These are phyloP conservation scores for Drosophila kokeensis DNA, from an alignment of 2,888 invertebrate genomes.

Conservation along the genomic window DNA sequence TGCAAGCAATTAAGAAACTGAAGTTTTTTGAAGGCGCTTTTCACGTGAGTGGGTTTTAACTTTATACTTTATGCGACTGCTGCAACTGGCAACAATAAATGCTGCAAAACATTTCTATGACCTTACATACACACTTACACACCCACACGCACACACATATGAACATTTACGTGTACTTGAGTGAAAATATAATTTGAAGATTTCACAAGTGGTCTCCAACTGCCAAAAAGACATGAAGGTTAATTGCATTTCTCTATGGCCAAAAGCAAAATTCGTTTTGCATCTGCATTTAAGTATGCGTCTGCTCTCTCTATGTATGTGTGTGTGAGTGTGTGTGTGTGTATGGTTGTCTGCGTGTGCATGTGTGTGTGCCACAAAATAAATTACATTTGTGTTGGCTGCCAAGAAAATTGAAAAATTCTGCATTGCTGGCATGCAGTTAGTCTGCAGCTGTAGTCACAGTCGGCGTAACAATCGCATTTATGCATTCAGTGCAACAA, in stretches of 20 bases:
- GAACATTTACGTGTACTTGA: constrained; percentile 10
- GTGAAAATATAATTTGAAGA: constrained; percentile 55
- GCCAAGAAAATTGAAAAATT: constrained; percentile 76
- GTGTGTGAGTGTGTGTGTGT: neutral
- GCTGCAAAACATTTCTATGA: constrained; percentile 43
- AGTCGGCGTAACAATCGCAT: constrained; percentile 37
- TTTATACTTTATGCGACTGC: constrained; percentile 39
- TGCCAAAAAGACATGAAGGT: constrained; percentile 79
- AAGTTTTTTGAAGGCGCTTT: constrained; percentile 44
- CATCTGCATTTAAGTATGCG: constrained; percentile 44
- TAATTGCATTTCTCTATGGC: constrained; percentile 69
- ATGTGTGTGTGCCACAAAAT: constrained; percentile 45
- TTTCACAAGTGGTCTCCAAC: constrained; percentile 67
- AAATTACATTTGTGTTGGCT: constrained; percentile 70
- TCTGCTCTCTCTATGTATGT: neutral
- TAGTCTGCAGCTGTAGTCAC: constrained; percentile 47
- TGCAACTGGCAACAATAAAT: constrained; percentile 54
- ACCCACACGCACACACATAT: neutral
- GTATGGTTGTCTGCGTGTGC: constrained; percentile 9
- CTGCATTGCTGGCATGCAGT: constrained; percentile 60
- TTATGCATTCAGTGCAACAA: constrained; percentile 6
- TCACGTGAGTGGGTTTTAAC: constrained; percentile 40
- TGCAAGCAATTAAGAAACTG: constrained; percentile 69
- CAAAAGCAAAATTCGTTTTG: constrained; percentile 39
- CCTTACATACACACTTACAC: constrained; percentile 16